Evolutionary conservation across 2,113 vertebrate species (phyloP).

Genomic region (Eurystomus gularis): DNA sequence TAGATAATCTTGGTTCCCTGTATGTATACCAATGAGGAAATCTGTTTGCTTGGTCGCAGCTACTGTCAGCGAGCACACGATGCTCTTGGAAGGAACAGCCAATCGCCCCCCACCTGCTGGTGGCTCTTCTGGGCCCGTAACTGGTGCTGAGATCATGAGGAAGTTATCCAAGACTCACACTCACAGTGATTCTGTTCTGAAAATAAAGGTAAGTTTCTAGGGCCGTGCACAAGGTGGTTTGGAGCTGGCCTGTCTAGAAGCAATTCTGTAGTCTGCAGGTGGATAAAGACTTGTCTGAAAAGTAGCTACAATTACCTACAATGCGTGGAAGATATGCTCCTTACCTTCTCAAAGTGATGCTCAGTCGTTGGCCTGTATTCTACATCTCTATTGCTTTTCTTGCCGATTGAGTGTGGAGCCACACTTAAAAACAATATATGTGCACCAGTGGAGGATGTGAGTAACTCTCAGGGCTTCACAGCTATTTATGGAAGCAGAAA

Average conservation of each 20-base stretch:
- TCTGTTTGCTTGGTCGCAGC: slow-evolving; percentile 74
- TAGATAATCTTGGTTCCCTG: not conserved
- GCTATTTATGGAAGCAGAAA: not conserved
- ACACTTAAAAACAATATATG: not conserved
- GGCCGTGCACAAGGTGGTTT: rapidly evolving
- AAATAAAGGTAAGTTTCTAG: slow-evolving; percentile 86
- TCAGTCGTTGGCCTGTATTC: rapidly evolving
- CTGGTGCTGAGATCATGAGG: slow-evolving; percentile 96
- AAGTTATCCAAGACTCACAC: slow-evolving; percentile 96
- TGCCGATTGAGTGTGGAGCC: not conserved
- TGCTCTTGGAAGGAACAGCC: slow-evolving; percentile 90
- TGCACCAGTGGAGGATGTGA: not conserved
- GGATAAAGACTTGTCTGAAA: not conserved
- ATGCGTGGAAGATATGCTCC: not conserved
- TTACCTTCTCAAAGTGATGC: not conserved
- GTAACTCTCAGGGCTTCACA: not conserved
- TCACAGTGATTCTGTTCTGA: slow-evolving; percentile 90
- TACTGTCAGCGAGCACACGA: slow-evolving; percentile 96
- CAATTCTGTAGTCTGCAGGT: not conserved
- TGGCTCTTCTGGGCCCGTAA: slow-evolving; percentile 86
- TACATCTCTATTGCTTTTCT: not conserved
- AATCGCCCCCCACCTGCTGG: slow-evolving; percentile 86
- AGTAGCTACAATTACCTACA: not conserved
- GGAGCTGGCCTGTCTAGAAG: not conserved
- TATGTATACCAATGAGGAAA: not conserved